These are phyloP conservation scores for Lerema accius DNA, from an alignment of 1,140 invertebrate genomes.

Conservation along the genomic window DNA sequence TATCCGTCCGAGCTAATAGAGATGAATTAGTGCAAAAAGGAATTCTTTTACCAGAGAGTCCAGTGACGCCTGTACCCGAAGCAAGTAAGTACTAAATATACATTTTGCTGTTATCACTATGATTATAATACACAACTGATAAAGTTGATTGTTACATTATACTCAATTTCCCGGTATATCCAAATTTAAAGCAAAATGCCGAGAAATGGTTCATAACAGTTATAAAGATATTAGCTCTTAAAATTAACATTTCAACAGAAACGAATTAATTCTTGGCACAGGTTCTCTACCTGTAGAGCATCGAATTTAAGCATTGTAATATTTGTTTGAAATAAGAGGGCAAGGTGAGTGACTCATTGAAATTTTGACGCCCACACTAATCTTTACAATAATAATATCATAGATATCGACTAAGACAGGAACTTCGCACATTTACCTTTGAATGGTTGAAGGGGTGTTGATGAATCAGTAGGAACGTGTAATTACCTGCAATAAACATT, in stretches of 20 bases:
- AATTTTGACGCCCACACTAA: neutral
- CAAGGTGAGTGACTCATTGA: neutral
- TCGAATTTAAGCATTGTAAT: neutral
- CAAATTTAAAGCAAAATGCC: too few relatives aligned
- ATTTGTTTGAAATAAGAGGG: neutral
- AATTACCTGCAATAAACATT: too few relatives aligned
- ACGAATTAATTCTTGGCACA: neutral
- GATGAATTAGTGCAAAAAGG: conserved; percentile 98
- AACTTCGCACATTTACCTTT: too few relatives aligned
- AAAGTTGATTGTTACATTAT: too few relatives aligned
- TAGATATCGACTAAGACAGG: too few relatives aligned
- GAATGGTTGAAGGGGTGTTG: too few relatives aligned
- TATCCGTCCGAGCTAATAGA: conserved; percentile 97
- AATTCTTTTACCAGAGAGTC: conserved; percentile 95
- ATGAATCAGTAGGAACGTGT: too few relatives aligned
- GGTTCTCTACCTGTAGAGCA: neutral
- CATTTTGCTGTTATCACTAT: too few relatives aligned
- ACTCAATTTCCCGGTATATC: too few relatives aligned
- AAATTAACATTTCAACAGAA: neutral
- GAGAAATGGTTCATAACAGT: neutral
- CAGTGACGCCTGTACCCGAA: conserved; percentile 90
- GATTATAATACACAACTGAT: neutral
- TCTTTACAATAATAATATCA: too few relatives aligned
- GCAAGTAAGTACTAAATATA: conserved; percentile 88
- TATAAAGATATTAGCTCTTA: neutral